Evolutionary conservation across 2,113 vertebrate species (phyloP), one percentile per base, ranked within the genome.

Genomic region (Tautogolabrus adspersus): DNA sequence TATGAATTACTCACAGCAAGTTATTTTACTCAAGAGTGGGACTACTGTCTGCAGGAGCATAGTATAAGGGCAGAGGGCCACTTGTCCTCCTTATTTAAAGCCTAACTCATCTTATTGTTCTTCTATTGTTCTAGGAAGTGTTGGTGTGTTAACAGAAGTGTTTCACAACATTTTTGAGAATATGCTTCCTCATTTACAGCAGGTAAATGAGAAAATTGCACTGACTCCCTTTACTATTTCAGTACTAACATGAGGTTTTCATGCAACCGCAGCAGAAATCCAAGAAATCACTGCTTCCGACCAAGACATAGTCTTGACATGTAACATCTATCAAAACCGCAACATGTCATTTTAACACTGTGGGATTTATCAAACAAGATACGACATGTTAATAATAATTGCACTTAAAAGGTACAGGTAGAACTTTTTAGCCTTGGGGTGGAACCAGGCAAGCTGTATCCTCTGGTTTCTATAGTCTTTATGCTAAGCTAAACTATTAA

Each of bases 41-140:
- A 54, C 46, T 59, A 82, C 51, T 67, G 72, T 76, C 72, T 66
- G 70, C 22, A 60, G 79, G 85, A 72, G 81, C 57, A 82, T 76
- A 83, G 74, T 82, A 85, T 77, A 63, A 68, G 16, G 66, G 19
- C 47, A 49, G 26, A 6, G 49, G 21, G 49, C 19, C 49, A 63
- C 54, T 1, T 44, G 30, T 77, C 66, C 54, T 44, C 40, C 23
- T 55, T 66, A 46, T 64, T 37, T 54, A 78, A 71, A 40, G 19
- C 46, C 54, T 19, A 26, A 21, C 42, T 12, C 16, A 68, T 70
- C 22, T 26, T 66, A 72, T 81, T 66, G 70, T 67, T 63, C 67
- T 75, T 60, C n/a, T n/a, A n/a, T n/a, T n/a, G n/a, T 13, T 59
- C 46, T 56, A 38, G 37, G 47, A 83, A 61, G 60, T n/a, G 8